These are phyloP conservation scores for Papilio machaon DNA, from an alignment of 1,140 invertebrate species.

Conservation along the genomic window DNA sequence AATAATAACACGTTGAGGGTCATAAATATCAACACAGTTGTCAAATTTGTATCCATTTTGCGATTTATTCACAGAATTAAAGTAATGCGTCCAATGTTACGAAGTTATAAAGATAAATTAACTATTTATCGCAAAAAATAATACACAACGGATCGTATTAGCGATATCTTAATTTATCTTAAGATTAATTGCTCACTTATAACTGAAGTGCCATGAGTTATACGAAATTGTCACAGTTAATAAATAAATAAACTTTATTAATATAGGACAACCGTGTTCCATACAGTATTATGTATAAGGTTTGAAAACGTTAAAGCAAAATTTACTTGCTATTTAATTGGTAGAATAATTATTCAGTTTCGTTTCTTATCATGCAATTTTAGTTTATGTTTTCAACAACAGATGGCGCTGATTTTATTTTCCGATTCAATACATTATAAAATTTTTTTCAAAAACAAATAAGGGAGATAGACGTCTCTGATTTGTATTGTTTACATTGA, in stretches of 20 bases:
- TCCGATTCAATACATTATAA: not conserved
- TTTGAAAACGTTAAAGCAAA: not conserved
- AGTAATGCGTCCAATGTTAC: slow-evolving; percentile 43
- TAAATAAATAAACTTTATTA: not conserved
- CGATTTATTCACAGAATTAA: slow-evolving; percentile 28
- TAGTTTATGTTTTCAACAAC: not conserved
- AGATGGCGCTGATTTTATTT: not conserved
- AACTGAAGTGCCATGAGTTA: not conserved
- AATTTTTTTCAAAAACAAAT: too few relatives aligned
- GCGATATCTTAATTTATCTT: slow-evolving; percentile 45
- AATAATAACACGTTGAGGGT: slow-evolving; percentile 61
- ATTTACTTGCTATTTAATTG: not conserved
- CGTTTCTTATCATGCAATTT: not conserved
- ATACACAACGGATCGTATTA: slow-evolving; percentile 45
- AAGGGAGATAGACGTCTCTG: not conserved
- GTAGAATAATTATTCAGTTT: not conserved
- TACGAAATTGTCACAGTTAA: not conserved
- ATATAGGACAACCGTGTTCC: not conserved
- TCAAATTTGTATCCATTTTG: slow-evolving; percentile 54
- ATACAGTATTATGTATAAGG: not conserved
- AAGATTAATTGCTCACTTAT: slow-evolving; percentile 36
- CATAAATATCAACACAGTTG: slow-evolving; percentile 61
- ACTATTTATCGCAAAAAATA: slow-evolving; percentile 51
- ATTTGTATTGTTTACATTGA: not conserved
- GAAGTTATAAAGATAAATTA: slow-evolving; percentile 47